Evolutionary conservation across 2,113 vertebrate genomes (phyloP), one percentile per base, ranked within the genome.

Genomic region (Glaucomys volans): DNA sequence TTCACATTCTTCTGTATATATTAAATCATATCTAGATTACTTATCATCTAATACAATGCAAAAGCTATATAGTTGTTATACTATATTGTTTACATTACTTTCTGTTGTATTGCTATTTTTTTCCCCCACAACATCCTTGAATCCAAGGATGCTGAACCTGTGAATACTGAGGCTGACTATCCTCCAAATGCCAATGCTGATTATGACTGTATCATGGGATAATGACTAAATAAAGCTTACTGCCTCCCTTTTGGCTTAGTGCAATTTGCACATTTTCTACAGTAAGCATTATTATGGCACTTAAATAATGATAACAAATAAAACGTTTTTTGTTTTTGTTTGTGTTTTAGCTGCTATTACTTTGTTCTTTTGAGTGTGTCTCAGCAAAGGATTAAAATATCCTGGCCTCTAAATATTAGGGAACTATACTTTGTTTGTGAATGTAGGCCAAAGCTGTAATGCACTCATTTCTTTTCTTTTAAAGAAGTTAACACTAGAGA

Each of bases 271-370:
- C n/a, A 87, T 84, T 79, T 94, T 72, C 72, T 72, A 32, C 1
- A 92, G 75, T 64, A 37, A 87, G 69, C 28, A 75, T 90, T 81
- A 80, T n/a, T 77, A 62, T 18, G 26, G 30, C 54, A 90, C 20
- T 26, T 86, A 84, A 50, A n/a, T 5, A 94, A 64, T n/a, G 20
- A 87, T 91, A 89, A 74, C 24, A 95, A 28, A 87, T 35, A 37
- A 86, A 77, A 9, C 10, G 44, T 32, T 62, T 62, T 26, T 62
- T 59, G 22, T 59, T 26, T 26, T 32, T 67, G 64, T 35, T 40
- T 88, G n/a, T n/a, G n/a, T 67, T 76, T 84, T 30, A 69, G n/a
- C 24, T 75, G 47, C 5, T 40, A 74, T 35, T 54, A 85, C 35
- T 62, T 88, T 80, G 76, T 71, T 69, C 59, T 67, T 94, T 1